A percentile compares a stretch with the other conserved stretches of the same genome.
Conservation (phyloP, 2,888 invertebrate genomes). For the Drosophila nr. fundita region DNA sequence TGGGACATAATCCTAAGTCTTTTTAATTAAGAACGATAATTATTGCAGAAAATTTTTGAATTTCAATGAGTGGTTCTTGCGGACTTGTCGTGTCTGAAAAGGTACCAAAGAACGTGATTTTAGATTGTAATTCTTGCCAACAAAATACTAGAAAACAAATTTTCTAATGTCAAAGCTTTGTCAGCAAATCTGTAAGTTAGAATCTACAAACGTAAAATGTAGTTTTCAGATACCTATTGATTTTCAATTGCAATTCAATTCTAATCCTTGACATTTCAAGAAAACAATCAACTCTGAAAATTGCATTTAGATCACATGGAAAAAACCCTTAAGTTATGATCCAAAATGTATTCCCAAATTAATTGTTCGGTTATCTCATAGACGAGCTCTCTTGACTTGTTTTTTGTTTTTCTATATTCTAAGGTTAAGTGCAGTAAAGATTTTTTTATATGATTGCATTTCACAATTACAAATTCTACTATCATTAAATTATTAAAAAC, state of each 20-base stretch:
- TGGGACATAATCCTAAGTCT: neutral
- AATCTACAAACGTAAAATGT: neutral
- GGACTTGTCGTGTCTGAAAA: neutral
- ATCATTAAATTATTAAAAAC: neutral
- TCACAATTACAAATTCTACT: neutral
- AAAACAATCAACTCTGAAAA: neutral
- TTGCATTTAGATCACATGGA: neutral
- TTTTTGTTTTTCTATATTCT: neutral
- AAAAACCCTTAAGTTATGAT: neutral
- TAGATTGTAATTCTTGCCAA: no score
- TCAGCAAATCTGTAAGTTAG: neutral
- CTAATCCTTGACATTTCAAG: neutral
- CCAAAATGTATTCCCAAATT: neutral
- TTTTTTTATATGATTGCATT: neutral
- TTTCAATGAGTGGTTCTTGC: neutral
- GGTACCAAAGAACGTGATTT: no score
- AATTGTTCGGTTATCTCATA: neutral
- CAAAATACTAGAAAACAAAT: no score
- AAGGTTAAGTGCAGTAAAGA: neutral
- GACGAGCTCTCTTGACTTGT: neutral
- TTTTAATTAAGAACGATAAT: neutral
- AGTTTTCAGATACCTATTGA: neutral
- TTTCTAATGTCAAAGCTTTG: no score
- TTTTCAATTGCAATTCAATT: neutral
- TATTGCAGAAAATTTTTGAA: no score